Percentiles rank a stretch among this genome's conserved stretches.
Evolutionary conservation across 2,888 invertebrate species (phyloP).

Genomic region (Drosophila seclusa): DNA sequence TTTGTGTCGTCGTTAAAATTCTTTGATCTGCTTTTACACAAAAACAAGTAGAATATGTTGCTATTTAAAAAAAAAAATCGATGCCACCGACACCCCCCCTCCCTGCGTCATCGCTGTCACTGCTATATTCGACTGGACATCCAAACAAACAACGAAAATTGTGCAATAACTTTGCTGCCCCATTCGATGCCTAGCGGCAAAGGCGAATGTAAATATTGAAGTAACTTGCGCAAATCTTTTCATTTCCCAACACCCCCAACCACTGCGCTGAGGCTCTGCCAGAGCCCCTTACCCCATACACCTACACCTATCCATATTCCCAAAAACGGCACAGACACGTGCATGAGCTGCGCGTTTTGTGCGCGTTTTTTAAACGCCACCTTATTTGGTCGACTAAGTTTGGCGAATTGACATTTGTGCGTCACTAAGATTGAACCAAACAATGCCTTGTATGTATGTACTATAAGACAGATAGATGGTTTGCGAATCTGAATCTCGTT

Average conservation of each 20-base stretch:
- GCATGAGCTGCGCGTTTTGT: conserved; percentile 54
- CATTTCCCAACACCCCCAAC: not conserved
- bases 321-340: conserved; percentile 42
- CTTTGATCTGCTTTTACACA: conserved; percentile 32
- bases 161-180: conserved; percentile 33
- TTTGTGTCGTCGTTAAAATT: conserved; percentile 19
- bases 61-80: not conserved
- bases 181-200: not conserved
- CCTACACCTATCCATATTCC: not conserved
- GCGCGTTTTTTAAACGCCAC: conserved; percentile 64
- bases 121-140: not conserved
- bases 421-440: conserved; percentile 44
- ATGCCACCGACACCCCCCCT: not conserved
- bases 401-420: conserved; percentile 37
- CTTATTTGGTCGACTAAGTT: conserved; percentile 57
- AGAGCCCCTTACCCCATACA: not conserved
- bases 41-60: conserved; percentile 7
- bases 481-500: conserved; percentile 21
- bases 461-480: conserved; percentile 19
- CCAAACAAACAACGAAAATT: conserved; percentile 36
- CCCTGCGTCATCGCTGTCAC: no score
- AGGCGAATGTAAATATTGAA: conserved; percentile 42
- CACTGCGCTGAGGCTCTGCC: not conserved
- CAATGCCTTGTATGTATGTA: conserved; percentile 44
- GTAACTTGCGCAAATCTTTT: conserved; percentile 31